Base-by-base conservation (phyloP, 2,113 vertebrate species). In the Edolisoma coerulescens region DNA sequence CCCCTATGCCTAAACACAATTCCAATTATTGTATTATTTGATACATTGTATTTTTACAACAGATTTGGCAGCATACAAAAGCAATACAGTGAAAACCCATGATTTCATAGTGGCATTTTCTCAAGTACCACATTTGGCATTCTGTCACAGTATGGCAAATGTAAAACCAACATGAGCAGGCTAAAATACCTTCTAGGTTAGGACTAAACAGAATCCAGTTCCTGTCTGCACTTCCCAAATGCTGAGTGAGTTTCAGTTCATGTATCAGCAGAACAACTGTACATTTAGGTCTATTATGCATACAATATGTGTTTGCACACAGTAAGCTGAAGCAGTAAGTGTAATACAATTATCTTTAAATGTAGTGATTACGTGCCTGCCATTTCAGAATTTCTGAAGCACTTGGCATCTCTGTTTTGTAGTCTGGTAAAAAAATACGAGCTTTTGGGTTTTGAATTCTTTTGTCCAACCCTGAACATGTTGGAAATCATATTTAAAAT, bases 351-450 rank as follows among this genome's bases (percentile, higher is more conserved):
- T 95, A 87, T 61, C 64, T 89, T 92, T 87, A 73, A 87, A 76
- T 68, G 50, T 74, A 84, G 84, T 95, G 76, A 41, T 90, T 79
- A 64, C 64, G 68, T 95, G 79, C 75, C 87, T 95, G 79, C 69
- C 81, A 79, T 94, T 94, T 95, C 84, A 84, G 86, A 90, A 83
- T 85, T 96, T 96, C 91, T 86, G 82, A 93, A 93, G 54, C 47
- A 68, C 47, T 83, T 91, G 91, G 41, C 67, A 80, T 84, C 27
- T 91, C 75, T 71, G 33, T 85, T 96, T 94, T 75, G 35, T 89
- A 93, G 47, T 89, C 60, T 80, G 52, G 52, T 88, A 84, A 89
- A 95, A 75, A 87, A 85, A 39, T 11, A 47, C 17, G 76, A 75
- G 10, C 8, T 77, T 60, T 79, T 22, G 4, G 8, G 1, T 21